These are phyloP conservation scores for Plectrocnemia conspersa DNA, from an alignment of 1,140 invertebrate genomes.

Conservation along the genomic window DNA sequence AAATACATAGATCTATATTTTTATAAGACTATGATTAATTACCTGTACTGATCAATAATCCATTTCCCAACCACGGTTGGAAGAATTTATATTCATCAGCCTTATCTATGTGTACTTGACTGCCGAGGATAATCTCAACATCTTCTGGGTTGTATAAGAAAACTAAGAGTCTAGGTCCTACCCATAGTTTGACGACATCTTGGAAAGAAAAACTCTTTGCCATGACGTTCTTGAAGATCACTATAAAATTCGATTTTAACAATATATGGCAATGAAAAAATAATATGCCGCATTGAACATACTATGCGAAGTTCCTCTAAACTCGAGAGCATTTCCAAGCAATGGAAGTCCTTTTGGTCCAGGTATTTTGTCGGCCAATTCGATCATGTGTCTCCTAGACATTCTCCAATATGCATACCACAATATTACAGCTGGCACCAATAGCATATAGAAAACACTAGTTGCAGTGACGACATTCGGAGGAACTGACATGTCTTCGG, in stretches of 20 bases:
- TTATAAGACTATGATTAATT: constrained; percentile 35
- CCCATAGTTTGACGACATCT: constrained; percentile 63
- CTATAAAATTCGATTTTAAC: constrained; percentile 41
- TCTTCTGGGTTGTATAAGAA: constrained; percentile 70
- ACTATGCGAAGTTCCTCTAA: constrained; percentile 63
- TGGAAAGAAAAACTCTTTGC: constrained; percentile 55
- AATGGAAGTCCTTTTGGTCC: constrained; percentile 65
- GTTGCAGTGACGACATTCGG: constrained; percentile 44
- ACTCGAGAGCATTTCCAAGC: constrained; percentile 66
- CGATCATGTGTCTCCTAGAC: constrained; percentile 61
- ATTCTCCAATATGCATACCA: constrained; percentile 70
- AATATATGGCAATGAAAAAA: neutral
- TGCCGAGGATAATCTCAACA: constrained; percentile 68
- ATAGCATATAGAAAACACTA: constrained; percentile 61
- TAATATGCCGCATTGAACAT: constrained; percentile 35
- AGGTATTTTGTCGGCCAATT: constrained; percentile 64
- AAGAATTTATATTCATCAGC: constrained; percentile 67
- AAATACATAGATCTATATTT: no score
- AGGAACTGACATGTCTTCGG: constrained; percentile 11
- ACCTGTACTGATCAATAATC: constrained; percentile 72
- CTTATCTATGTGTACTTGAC: constrained; percentile 71
- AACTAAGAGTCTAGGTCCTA: constrained; percentile 66
- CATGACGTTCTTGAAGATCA: constrained; percentile 62
- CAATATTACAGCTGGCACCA: constrained; percentile 62
- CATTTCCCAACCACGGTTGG: constrained; percentile 70